A percentile compares a stretch with the other conserved stretches of the same genome.
Conservation (phyloP, 2,797 vertebrate genomes). For the Liasis olivaceus region DNA sequence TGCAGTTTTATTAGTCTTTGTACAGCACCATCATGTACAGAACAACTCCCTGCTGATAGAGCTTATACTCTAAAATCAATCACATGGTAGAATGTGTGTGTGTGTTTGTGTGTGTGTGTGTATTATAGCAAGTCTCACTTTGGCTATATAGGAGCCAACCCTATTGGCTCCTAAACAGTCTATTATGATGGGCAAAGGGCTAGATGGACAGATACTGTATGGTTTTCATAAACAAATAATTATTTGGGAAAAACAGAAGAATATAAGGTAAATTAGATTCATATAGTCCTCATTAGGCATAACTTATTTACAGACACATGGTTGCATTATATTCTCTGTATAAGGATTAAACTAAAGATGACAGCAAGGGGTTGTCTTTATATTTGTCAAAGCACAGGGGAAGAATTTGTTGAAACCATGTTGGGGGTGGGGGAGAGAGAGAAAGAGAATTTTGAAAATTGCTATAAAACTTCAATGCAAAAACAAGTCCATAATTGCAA, state of each 20-base stretch:
- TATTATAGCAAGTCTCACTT: neutral
- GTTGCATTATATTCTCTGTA: neutral
- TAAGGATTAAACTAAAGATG: neutral
- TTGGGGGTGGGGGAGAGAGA: too few species aligned
- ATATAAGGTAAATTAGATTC: neutral
- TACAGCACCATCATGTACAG: neutral
- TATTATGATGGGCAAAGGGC: neutral
- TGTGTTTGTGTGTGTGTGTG: too few species aligned
- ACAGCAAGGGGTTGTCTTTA: neutral
- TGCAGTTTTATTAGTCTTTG: neutral
- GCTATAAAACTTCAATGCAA: neutral
- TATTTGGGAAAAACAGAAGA: constrained; percentile 1
- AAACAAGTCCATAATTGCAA: neutral
- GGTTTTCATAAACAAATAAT: neutral
- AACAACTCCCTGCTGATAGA: neutral
- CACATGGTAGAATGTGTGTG: neutral
- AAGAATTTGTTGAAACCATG: neutral
- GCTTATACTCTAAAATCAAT: neutral
- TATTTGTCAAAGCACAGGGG: neutral
- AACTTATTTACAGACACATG: neutral
- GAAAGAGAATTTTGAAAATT: neutral
- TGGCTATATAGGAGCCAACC: too few species aligned
- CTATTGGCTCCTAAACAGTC: neutral
- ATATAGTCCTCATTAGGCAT: neutral
- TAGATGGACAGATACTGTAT: neutral